phyloP scores from a whole-genome alignment of 2,888 invertebrate genomes.

The Homarus gammarus region DNA sequence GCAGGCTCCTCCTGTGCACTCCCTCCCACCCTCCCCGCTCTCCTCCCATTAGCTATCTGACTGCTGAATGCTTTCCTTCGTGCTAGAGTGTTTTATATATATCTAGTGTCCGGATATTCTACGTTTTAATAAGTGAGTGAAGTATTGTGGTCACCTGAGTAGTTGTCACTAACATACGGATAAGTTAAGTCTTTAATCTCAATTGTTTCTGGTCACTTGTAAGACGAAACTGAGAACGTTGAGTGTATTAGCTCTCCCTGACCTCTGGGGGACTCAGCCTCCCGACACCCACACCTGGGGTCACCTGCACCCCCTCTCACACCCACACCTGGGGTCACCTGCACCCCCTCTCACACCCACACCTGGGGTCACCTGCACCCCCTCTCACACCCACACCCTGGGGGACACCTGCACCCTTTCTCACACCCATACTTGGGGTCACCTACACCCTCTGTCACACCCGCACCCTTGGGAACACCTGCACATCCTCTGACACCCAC shows the following conservation, averaged over 20 bases:
- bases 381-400: background rate
- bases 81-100: slow-evolving; percentile 8
- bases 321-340: background rate
- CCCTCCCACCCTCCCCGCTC: slow-evolving; percentile 33
- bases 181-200: no score
- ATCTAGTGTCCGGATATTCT: background rate
- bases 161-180: no score
- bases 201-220: no score
- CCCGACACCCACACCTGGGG: background rate
- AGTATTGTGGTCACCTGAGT: no score
- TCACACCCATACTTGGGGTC: background rate
- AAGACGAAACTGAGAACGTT: no score
- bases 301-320: background rate
- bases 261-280: background rate
- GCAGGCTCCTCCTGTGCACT: background rate
- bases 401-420: background rate
- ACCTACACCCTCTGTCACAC: background rate
- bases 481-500: background rate
- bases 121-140: no score
- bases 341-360: background rate
- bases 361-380: background rate
- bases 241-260: no score
- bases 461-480: background rate
- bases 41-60: slow-evolving; percentile 16
- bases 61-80: slow-evolving; percentile 30